A percentile compares a stretch with the other conserved stretches of the same genome.
Conservation (phyloP, 2,113 vertebrate species). For the Nesoenas mayeri region DNA sequence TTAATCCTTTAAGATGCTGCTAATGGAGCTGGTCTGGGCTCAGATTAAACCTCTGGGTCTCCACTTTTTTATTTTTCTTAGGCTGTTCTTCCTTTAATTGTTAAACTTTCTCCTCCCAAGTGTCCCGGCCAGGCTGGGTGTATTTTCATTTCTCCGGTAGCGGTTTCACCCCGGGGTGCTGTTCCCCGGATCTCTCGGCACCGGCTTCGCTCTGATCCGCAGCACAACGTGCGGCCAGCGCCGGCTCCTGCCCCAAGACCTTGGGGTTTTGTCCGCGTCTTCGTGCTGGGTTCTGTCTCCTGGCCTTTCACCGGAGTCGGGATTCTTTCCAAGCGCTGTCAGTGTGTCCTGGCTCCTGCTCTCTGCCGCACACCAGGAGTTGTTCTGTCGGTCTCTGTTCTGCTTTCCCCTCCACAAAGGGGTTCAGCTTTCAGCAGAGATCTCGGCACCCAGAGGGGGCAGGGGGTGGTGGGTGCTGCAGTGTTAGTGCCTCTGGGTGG, state of each 20-base stretch:
- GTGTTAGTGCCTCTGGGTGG: too few relatives aligned
- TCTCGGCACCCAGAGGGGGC: too few relatives aligned
- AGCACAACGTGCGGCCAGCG: fast-evolving
- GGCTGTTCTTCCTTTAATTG: background rate
- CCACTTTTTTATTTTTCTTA: background rate
- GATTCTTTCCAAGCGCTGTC: background rate
- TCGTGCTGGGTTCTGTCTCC: background rate
- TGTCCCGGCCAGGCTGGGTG: background rate
- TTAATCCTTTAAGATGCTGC: background rate
- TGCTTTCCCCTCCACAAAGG: background rate
- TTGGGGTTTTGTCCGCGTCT: background rate
- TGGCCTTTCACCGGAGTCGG: background rate
- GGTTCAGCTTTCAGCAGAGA: background rate
- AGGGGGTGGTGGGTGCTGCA: too few relatives aligned
- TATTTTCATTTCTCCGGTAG: background rate
- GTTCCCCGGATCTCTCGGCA: background rate
- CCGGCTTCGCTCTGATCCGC: background rate
- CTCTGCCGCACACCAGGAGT: background rate
- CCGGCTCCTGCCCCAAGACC: background rate
- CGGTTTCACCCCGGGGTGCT: background rate
- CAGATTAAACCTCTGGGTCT: background rate
- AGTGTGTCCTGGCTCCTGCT: background rate
- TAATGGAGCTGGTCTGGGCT: background rate
- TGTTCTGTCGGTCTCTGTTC: background rate
- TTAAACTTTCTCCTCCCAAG: background rate